phyloP scores from a whole-genome alignment of 2,888 invertebrate species.

The Dicyrtomina minuta region DNA sequence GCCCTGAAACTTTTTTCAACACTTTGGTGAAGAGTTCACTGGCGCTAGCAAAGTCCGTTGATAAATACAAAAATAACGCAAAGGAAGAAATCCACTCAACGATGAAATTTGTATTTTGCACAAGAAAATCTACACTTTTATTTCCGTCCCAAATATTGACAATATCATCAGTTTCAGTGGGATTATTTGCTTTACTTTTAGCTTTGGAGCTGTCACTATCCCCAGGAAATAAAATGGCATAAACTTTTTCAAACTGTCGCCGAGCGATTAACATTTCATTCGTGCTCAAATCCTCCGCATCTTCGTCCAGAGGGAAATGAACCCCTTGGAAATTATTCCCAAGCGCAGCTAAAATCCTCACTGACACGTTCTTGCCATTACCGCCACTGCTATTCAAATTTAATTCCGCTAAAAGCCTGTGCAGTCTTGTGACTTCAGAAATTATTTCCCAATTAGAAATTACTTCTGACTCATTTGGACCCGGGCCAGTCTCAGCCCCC shows the following conservation, averaged over 20 bases:
- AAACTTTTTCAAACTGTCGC: constrained; percentile 44
- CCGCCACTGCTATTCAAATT: too few relatives aligned
- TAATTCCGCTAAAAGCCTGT: constrained; percentile 45
- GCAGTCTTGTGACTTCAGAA: constrained; percentile 40
- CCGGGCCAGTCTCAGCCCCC: constrained; percentile 11
- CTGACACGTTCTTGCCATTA: constrained; percentile 31
- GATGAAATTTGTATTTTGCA: constrained; percentile 45
- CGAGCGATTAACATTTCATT: constrained; percentile 45
- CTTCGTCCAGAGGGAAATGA: constrained; percentile 8
- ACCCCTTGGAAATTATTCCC: constrained; percentile 45
- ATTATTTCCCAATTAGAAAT: constrained; percentile 39
- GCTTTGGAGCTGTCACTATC: constrained; percentile 8
- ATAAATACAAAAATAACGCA: constrained; percentile 46
- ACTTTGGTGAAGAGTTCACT: constrained; percentile 37
- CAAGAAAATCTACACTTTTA: constrained; percentile 44
- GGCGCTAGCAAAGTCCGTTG: constrained; percentile 43
- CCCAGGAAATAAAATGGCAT: constrained; percentile 33
- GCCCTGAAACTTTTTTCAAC: constrained; percentile 26
- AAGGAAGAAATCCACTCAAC: constrained; percentile 48
- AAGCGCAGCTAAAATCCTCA: constrained; percentile 39
- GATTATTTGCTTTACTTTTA: too few relatives aligned
- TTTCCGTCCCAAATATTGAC: constrained; percentile 38
- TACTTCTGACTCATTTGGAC: constrained; percentile 27
- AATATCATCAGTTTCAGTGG: background rate
- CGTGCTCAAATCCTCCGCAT: too few relatives aligned